Evolutionary conservation across 2,888 invertebrate genomes (phyloP).

Genomic region (Blastobasis adustella): DNA sequence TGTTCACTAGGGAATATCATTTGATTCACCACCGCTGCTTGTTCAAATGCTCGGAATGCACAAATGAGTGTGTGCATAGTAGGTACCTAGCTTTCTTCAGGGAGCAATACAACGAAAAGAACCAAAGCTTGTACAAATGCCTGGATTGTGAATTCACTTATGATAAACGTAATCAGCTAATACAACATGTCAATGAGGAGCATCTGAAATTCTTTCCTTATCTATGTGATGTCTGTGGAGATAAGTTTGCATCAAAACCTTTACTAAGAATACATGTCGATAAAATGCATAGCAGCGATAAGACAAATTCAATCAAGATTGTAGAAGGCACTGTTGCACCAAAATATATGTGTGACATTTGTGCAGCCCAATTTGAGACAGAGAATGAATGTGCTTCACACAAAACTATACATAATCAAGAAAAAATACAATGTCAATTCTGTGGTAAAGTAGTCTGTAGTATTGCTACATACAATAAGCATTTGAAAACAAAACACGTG

Average conservation of each 20-base stretch:
- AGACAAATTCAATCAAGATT: neutral
- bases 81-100: neutral
- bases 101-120: neutral
- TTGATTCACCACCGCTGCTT: neutral
- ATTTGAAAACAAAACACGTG: neutral
- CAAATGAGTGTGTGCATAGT: neutral
- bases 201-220: neutral
- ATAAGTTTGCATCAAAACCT: neutral
- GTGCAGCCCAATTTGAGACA: neutral
- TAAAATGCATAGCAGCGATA: neutral
- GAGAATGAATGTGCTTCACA: neutral
- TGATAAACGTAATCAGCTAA: neutral
- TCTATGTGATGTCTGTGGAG: neutral
- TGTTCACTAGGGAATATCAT: neutral
- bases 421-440: neutral
- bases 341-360: neutral
- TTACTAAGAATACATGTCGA: neutral
- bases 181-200: neutral
- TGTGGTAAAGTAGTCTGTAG: neutral
- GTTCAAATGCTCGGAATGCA: neutral
- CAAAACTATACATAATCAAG: slow-evolving; percentile 1
- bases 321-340: neutral
- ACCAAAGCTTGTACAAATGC: neutral
- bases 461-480: slow-evolving; percentile 2
- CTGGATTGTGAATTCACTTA: neutral